Base-by-base conservation (phyloP, 2,113 vertebrate genomes). In the Tupaia chinensis region DNA sequence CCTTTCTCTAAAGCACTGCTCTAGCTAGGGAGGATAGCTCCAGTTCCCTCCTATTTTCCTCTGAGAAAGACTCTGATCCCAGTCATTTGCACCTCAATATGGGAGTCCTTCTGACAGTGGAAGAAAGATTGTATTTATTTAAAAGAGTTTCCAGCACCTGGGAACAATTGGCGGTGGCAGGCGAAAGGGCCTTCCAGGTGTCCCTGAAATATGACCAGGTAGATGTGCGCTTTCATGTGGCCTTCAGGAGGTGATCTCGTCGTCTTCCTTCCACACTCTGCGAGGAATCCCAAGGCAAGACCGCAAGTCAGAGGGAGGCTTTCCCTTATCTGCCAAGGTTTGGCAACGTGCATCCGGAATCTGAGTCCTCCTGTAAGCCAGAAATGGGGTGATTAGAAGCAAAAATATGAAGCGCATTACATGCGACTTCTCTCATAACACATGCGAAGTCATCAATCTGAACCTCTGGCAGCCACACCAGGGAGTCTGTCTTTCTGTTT, bases 381-480 rank as follows among this genome's bases (percentile, higher is more conserved):
- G 89, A 74, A 87, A 74, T 7, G 84, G 77, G 74, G 82, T 16
- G 34, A 92, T 96, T 88, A 72, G 97, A 79, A 79, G 96, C 95
- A 92, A 66, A 98, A 95, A 34, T 61, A 70, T 70, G 54, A 95
- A 95, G 87, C 9, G 68, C 95, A 25, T 77, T 56, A 11, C 82
- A 84, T 0, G 22, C 60, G 84, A 58, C 91, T 76, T 93, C 58
- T 87, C 95, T 95, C n/a, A 89, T 11, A 53, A 77, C 93, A 32
- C 78, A 77, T 91, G 80, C 92, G 92, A 95, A 97, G 97, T 14
- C 32, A 91, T 96, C 72, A 76, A 3, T 91, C 84, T 95, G 84
- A 87, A 69, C 96, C 97, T 20, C 88, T 93, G 93, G 72, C 92
- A 95, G 89, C 83, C 91, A 34, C 19, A 25, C 86, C 70, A 25